Evolutionary conservation across 1,140 invertebrate genomes (phyloP), one percentile per base, ranked within the genome.

Genomic region (Sitophilus oryzae): DNA sequence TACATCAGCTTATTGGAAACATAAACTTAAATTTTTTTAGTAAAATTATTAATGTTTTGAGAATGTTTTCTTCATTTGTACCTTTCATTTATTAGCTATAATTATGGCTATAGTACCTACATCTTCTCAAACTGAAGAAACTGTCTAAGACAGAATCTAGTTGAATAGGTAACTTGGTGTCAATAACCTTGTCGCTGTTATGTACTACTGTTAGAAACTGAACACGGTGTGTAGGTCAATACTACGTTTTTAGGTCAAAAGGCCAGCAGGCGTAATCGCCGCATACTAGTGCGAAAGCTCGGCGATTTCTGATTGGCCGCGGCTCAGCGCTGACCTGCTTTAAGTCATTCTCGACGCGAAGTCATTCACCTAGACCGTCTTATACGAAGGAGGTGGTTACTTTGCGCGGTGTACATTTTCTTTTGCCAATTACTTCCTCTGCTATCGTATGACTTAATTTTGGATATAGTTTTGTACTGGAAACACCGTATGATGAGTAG

Each of bases 201-300:
- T 54, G 25, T 30, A 30, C 25, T 6, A 54, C 52, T 54, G 52
- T 54, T 54, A 47, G 44, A 54, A 54, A 54, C 20, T 19, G 52
- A 54, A 54, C 43, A 54, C 43, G 22, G 43, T 58, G 49, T 62
- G 52, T 56, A 62, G 60, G 60, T 59, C 41, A 54, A 45, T 54
- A 54, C 52, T 47, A 54, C 52, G 59, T 61, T 61, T 61, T 58
- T 58, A 61, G 59, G 59, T 45, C 59, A 61, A 61, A 61, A 61
- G 59, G 59, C 59, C 59, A 60, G 37, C 54, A 57, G 49, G 59
- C 49, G 45, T 53, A 57, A 49, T 51, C 34, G 35, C 45, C 42
- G 51, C 45, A 58, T 52, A 52, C 56, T 61, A 56, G 56, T 54
- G 56, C 56, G 48, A 52, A 59, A 58, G 60, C 53, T 54, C 40